Percentiles rank a stretch among this genome's conserved stretches.
These are phyloP conservation scores for Drosophila nigricruria DNA, from an alignment of 2,888 invertebrate genomes.

Conservation along the genomic window DNA sequence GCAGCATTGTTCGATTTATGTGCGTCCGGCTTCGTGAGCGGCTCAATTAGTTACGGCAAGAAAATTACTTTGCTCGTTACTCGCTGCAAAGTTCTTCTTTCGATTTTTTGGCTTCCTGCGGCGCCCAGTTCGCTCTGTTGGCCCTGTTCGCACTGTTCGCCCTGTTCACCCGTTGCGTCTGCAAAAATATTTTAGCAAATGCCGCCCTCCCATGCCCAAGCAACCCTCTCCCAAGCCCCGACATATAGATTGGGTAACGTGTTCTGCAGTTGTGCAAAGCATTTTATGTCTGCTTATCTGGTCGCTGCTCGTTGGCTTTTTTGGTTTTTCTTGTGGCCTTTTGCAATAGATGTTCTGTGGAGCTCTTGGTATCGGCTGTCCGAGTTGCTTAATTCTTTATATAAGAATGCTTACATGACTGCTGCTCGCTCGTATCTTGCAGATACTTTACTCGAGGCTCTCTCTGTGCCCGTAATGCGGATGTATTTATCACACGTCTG, in stretches of 20 bases:
- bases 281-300: constrained; percentile 49
- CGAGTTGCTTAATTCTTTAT: constrained; percentile 58
- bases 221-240: neutral
- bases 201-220: neutral
- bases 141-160: constrained; percentile 21
- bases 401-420: constrained; percentile 53
- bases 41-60: constrained; percentile 80
- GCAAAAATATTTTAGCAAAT: constrained; percentile 44
- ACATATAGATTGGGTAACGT: constrained; percentile 34
- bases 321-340: constrained; percentile 27
- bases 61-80: constrained; percentile 66
- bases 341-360: constrained; percentile 53
- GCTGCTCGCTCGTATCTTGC: constrained; percentile 61
- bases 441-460: constrained; percentile 65
- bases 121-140: constrained; percentile 29
- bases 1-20: constrained; percentile 65
- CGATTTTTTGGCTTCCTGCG: constrained; percentile 50
- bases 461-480: constrained; percentile 69
- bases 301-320: constrained; percentile 10
- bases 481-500: constrained; percentile 81
- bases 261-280: constrained; percentile 43
- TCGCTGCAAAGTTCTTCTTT: constrained; percentile 50
- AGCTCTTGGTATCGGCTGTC: constrained; percentile 26
- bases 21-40: constrained; percentile 58
- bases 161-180: constrained; percentile 25